Evolutionary conservation across 2,888 invertebrate genomes (phyloP).

Genomic region (Stenchaetothrips biformis): DNA sequence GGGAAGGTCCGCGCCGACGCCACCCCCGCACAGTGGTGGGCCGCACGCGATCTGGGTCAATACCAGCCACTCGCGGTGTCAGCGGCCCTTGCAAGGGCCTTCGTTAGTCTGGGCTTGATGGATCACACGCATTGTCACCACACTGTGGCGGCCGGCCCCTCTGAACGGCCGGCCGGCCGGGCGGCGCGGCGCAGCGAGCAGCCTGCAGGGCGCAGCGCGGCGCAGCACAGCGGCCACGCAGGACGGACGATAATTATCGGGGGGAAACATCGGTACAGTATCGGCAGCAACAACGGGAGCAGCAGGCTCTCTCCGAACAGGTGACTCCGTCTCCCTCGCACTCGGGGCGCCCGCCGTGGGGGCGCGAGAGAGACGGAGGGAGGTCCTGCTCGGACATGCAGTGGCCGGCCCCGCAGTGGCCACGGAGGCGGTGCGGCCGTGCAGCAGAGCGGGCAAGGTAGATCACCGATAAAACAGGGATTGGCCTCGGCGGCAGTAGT

Average conservation of each 20-base stretch:
- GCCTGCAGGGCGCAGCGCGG: no score
- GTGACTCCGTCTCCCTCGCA: no score
- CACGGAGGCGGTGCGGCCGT: no score
- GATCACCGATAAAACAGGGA: constrained; percentile 18
- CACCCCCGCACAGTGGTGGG: neutral
- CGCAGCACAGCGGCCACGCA: neutral
- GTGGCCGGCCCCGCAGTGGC: neutral
- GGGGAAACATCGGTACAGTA: constrained; percentile 15
- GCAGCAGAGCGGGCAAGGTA: neutral
- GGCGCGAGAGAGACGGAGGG: no score
- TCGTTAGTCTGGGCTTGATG: constrained; percentile 82
- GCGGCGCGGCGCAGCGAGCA: no score
- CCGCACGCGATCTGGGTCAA: neutral
- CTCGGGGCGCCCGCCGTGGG: no score
- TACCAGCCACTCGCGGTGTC: no score
- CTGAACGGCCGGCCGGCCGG: no score
- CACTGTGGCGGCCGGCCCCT: no score
- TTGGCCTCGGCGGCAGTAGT: constrained; percentile 3
- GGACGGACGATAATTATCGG: constrained; percentile 5
- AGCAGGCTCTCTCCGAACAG: no score
- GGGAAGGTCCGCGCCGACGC: neutral
- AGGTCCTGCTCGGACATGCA: neutral
- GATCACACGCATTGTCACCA: no score
- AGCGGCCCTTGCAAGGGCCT: no score
- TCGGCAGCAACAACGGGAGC: neutral